These are phyloP conservation scores for Dasysyrphus tricinctus DNA, from an alignment of 2,888 invertebrate genomes.

Conservation along the genomic window DNA sequence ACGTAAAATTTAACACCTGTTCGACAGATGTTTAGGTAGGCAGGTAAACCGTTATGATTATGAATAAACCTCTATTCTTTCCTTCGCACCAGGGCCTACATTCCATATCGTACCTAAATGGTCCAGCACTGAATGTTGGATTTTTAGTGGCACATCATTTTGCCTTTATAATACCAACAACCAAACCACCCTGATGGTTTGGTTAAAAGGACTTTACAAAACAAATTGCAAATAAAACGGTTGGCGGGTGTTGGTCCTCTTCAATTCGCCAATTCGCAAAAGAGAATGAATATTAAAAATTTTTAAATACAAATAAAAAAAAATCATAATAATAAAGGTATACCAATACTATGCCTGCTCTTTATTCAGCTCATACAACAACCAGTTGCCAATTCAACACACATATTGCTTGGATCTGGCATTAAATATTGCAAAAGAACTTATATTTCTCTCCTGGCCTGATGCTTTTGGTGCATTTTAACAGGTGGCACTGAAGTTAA, in stretches of 20 bases:
- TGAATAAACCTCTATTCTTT: no score
- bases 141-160: constrained; percentile 42
- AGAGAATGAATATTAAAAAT: constrained; percentile 67
- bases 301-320: constrained; percentile 36
- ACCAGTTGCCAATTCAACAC: constrained; percentile 47
- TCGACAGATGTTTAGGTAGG: no score
- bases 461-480: constrained; percentile 42
- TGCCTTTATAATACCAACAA: constrained; percentile 2
- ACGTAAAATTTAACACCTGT: no score
- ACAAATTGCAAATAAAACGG: constrained; percentile 45
- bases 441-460: background rate
- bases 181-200: constrained; percentile 47
- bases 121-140: background rate
- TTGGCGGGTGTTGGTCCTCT: background rate
- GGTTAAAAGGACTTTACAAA: constrained; percentile 27
- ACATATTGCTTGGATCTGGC: constrained; percentile 22
- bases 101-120: background rate
- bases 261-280: constrained; percentile 49
- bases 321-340: constrained; percentile 3
- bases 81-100: background rate
- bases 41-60: no score
- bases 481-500: constrained; percentile 74
- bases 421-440: constrained; percentile 1
- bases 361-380: constrained; percentile 13
- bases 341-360: background rate